These are phyloP conservation scores for Trichomycterus rosablanca DNA, from an alignment of 2,113 vertebrate species.

Conservation along the genomic window DNA sequence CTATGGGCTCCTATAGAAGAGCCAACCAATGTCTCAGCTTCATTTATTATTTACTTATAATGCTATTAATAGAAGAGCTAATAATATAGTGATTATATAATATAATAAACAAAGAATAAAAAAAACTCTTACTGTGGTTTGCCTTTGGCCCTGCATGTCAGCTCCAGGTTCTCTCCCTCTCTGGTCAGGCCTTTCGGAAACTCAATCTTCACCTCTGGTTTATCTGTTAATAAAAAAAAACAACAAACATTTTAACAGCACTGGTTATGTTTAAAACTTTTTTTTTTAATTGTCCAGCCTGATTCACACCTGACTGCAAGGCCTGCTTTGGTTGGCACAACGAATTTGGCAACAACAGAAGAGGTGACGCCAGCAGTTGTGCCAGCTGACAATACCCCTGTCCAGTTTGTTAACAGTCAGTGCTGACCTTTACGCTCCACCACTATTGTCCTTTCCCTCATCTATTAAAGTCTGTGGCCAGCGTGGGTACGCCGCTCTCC, in stretches of 20 bases:
- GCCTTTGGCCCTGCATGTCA: constrained; percentile 84
- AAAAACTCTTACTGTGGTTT: constrained; percentile 85
- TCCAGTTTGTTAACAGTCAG: constrained; percentile 29
- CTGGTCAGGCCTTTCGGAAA: constrained; percentile 89
- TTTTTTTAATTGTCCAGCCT: neutral
- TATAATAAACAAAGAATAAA: neutral
- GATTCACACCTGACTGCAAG: constrained; percentile 21
- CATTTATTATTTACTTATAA: too few species aligned
- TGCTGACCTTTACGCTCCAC: constrained; percentile 44
- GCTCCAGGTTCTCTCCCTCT: constrained; percentile 89
- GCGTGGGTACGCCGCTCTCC: constrained; percentile 21
- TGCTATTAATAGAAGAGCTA: too few species aligned
- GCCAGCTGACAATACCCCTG: neutral
- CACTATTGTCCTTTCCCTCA: constrained; percentile 41
- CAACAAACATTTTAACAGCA: constrained; percentile 11
- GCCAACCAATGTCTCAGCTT: too few species aligned
- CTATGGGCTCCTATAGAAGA: too few species aligned
- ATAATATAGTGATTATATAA: too few species aligned
- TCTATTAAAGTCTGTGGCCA: constrained; percentile 36
- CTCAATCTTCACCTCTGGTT: constrained; percentile 89
- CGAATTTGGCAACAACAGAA: neutral
- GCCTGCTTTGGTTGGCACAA: neutral
- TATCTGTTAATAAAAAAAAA: constrained; percentile 71
- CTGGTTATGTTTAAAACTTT: constrained; percentile 18
- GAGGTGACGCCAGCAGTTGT: neutral